Percentiles rank a stretch among this genome's conserved stretches.
phyloP scores from a whole-genome alignment of 1,140 invertebrate species.

The Drosophila miranda region DNA sequence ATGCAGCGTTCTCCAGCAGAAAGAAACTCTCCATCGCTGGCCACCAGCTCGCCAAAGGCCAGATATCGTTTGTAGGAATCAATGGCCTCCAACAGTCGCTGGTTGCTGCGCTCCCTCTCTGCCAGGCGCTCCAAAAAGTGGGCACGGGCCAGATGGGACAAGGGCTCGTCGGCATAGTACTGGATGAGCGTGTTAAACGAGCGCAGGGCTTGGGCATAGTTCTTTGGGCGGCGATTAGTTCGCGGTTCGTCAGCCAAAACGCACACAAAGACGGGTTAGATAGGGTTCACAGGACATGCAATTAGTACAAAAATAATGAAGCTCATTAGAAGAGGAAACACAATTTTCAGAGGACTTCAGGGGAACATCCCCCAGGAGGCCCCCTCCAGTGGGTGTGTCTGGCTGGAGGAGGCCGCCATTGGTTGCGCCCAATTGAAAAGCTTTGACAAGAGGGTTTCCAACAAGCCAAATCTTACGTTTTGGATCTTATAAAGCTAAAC shows the following conservation, averaged over 20 bases:
- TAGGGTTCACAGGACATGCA: slow-evolving; percentile 44
- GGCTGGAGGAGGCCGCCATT: background rate
- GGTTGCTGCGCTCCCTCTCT: slow-evolving; percentile 87
- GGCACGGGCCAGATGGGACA: slow-evolving; percentile 86
- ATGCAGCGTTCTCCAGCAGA: slow-evolving; percentile 87
- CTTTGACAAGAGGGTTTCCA: slow-evolving; percentile 13
- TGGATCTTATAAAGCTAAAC: slow-evolving; percentile 24
- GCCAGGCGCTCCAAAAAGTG: slow-evolving; percentile 86
- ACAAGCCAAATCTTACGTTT: slow-evolving; percentile 14
- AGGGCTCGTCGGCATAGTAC: slow-evolving; percentile 85
- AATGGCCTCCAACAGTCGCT: slow-evolving; percentile 87
- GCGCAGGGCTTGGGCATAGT: slow-evolving; percentile 61
- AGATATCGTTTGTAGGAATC: slow-evolving; percentile 85
- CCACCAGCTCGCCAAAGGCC: slow-evolving; percentile 83
- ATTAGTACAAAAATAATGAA: slow-evolving; percentile 41
- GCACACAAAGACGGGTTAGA: slow-evolving; percentile 29
- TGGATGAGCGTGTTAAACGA: slow-evolving; percentile 65
- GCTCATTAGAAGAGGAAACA: slow-evolving; percentile 20
- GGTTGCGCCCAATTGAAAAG: background rate
- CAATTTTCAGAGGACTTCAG: slow-evolving; percentile 18
- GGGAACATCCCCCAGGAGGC: background rate
- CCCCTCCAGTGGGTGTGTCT: slow-evolving; percentile 34
- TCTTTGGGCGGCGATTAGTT: slow-evolving; percentile 58
- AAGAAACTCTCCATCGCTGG: slow-evolving; percentile 86
- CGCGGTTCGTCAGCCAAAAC: slow-evolving; percentile 48